Conservation (phyloP, 1,140 invertebrate species). For the Macrobrachium nipponense region DNA sequence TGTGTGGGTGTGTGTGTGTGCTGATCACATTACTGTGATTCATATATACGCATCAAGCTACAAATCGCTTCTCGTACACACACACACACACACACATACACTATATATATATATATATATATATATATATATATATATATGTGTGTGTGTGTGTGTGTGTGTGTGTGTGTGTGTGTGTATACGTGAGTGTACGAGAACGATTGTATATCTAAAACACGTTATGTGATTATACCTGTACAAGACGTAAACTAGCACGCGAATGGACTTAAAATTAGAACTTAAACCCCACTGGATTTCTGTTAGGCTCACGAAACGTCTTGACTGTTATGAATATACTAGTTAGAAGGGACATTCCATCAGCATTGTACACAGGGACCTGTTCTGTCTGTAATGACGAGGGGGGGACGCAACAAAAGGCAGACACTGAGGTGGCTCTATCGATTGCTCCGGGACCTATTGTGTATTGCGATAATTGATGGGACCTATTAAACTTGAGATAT, state of each 20-base stretch:
- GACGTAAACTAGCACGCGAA: background rate
- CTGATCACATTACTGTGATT: too few species aligned
- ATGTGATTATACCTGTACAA: background rate
- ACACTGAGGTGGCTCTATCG: too few species aligned
- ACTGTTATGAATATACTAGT: background rate
- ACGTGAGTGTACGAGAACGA: background rate
- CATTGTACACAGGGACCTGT: too few species aligned
- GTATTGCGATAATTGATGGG: background rate
- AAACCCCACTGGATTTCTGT: background rate
- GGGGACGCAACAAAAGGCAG: too few species aligned
- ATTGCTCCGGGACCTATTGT: background rate
- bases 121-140: slow-evolving; percentile 1
- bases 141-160: background rate
- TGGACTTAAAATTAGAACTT: background rate
- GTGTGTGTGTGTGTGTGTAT: background rate
- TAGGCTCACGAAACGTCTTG: background rate
- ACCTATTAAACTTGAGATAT: background rate
- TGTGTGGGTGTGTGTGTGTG: too few species aligned
- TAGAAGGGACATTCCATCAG: too few species aligned
- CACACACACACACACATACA: too few species aligned
- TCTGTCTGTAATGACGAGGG: too few species aligned
- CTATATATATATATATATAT: background rate
- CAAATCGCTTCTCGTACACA: too few species aligned
- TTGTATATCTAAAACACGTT: too few species aligned
- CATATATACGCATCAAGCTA: too few species aligned